Percentiles rank a stretch among this genome's conserved stretches.
Conservation (phyloP, 2,888 invertebrate genomes). For the Caenorhabditis becei region DNA sequence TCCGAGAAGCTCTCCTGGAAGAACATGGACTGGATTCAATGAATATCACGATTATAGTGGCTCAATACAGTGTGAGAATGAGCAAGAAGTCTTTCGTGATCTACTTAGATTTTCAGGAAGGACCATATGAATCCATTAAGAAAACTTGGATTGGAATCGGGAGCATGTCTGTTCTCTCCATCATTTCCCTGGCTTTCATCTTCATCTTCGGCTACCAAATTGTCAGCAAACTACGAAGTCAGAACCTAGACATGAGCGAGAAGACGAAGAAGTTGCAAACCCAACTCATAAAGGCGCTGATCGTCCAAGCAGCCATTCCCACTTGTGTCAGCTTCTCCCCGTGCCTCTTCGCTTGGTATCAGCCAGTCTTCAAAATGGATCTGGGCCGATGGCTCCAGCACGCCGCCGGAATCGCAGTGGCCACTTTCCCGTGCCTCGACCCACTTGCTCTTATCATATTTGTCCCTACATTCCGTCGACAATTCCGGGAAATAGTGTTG, state of each 20-base stretch:
- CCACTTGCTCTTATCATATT: conserved; percentile 31
- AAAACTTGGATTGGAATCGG: conserved; percentile 28
- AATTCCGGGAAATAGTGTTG: background rate
- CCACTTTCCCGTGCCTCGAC: conserved; percentile 28
- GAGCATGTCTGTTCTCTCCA: conserved; percentile 13
- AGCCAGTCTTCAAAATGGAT: conserved; percentile 20
- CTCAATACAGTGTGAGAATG: conserved; percentile 24
- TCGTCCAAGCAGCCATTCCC: conserved; percentile 27
- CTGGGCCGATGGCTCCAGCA: conserved; percentile 27
- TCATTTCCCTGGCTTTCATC: conserved; percentile 12
- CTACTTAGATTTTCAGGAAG: conserved; percentile 14
- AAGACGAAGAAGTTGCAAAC: conserved; percentile 27
- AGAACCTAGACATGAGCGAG: conserved; percentile 22
- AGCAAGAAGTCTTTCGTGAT: background rate
- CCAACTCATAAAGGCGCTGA: conserved; percentile 31
- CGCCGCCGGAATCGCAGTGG: conserved; percentile 15
- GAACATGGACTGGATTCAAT: conserved; percentile 1
- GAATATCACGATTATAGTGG: conserved; percentile 23
- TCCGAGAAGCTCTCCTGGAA: background rate
- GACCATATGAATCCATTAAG: conserved; percentile 3
- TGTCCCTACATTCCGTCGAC: conserved; percentile 19
- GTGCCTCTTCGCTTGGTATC: conserved; percentile 28
- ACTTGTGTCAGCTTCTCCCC: conserved; percentile 30
- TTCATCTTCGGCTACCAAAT: conserved; percentile 28
- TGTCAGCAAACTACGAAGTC: conserved; percentile 3